Evolutionary conservation across 1,140 invertebrate species (phyloP), one percentile per base, ranked within the genome.

Genomic region (Pseudomyrmex pallidus): DNA sequence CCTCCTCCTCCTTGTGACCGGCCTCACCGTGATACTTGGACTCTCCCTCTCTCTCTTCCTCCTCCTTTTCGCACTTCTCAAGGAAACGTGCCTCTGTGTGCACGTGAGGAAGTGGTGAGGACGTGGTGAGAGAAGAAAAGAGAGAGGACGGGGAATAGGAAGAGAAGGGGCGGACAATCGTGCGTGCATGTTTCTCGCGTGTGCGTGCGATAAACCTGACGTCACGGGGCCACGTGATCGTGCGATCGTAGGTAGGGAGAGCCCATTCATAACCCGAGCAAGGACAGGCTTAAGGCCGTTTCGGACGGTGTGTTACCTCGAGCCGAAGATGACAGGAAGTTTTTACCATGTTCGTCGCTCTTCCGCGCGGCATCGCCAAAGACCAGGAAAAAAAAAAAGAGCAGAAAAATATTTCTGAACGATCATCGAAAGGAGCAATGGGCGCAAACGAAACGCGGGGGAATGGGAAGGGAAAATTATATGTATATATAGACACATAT

Each of bases 261-360:
- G 84, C 89, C 89, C 93, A 93, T 93, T 94, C 92, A 93, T 93
- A 91, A 93, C 74, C 90, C 90, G 90, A 92, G 92, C 92, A 93
- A 93, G 93, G 93, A 93, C 93, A 92, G 83, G 84, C 90, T 92
- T 92, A 92, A 93, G 92, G 91, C 92, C 92, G 91, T 90, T 91
- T 92, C 90, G 89, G 89, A 89, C 84, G 85, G 80, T 87, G 76
- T 64, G 50, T 84, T 84, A 80, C 76, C 82, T 87, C 83, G 77
- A 85, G 70, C 74, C 72, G 52, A 85, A 82, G 86, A 80, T 85
- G 67, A 63, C 84, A 66, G 50, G 48, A 64, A 50, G 52, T 70
- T 72, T 66, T 77, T 78, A 10, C 44, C 15, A 12, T 44, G 8
- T 22, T 50, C 57, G 35, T 56, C 10, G n/a, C 9, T 50, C 68